Evolutionary conservation across 2,888 invertebrate species (phyloP).

Genomic region (Tortricodes alternella): DNA sequence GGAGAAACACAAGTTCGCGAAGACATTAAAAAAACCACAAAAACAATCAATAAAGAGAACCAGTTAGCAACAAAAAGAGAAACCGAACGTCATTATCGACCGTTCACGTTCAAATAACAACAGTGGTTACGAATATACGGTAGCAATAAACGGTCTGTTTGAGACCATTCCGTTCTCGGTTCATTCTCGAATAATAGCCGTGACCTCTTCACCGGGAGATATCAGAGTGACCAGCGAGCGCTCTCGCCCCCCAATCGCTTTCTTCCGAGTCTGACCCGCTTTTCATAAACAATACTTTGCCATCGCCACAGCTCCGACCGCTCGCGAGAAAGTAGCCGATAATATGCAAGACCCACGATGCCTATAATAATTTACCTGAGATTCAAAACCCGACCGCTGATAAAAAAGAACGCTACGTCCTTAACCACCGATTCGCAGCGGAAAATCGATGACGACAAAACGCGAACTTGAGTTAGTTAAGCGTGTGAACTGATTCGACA

Average conservation of each 20-base stretch:
- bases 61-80: slow-evolving; percentile 69
- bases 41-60: slow-evolving; percentile 48
- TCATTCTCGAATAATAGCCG: slow-evolving; percentile 67
- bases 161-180: slow-evolving; percentile 48
- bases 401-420: slow-evolving; percentile 13
- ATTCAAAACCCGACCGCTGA: slow-evolving; percentile 31
- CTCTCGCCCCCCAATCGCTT: slow-evolving; percentile 70
- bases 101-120: slow-evolving; percentile 58
- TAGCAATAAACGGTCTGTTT: slow-evolving; percentile 41
- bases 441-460: slow-evolving; percentile 44
- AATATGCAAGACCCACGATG: slow-evolving; percentile 54
- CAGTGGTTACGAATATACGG: slow-evolving; percentile 53
- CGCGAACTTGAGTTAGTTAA: slow-evolving; percentile 44
- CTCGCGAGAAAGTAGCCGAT: slow-evolving; percentile 76
- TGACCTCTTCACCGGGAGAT: slow-evolving; percentile 77
- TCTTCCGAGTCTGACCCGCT: slow-evolving; percentile 82
- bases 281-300: slow-evolving; percentile 80
- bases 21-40: slow-evolving; percentile 42
- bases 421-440: slow-evolving; percentile 44
- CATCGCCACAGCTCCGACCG: slow-evolving; percentile 56
- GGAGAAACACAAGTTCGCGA: slow-evolving; percentile 35
- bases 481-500: slow-evolving; percentile 47
- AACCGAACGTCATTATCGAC: slow-evolving; percentile 61
- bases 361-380: slow-evolving; percentile 52
- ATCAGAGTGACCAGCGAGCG: slow-evolving; percentile 65